Evolutionary conservation across 2,888 invertebrate genomes (phyloP).

Genomic region (Dexiosoma caninum): DNA sequence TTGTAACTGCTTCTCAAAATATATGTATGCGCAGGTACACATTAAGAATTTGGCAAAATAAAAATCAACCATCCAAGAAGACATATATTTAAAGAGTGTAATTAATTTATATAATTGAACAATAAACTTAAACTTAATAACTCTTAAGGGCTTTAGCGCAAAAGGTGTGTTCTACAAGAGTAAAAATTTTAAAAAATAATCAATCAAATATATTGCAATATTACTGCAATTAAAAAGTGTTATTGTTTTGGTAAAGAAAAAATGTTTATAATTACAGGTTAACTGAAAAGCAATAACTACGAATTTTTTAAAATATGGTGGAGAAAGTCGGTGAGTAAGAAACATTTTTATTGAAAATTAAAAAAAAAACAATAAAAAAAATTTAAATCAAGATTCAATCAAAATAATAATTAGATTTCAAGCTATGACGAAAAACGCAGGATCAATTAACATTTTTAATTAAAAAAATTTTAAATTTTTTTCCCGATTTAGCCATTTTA

Average conservation of each 20-base stretch:
- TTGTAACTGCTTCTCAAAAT: neutral
- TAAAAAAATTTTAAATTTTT: too few relatives aligned
- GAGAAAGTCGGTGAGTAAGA: slow-evolving; percentile 56
- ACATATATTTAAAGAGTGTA: neutral
- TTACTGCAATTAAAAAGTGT: neutral
- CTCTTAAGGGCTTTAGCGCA: too few relatives aligned
- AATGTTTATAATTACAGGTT: slow-evolving; percentile 33
- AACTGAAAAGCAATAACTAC: neutral
- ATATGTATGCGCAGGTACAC: too few relatives aligned
- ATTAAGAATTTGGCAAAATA: neutral
- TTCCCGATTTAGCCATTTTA: too few relatives aligned
- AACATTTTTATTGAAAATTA: neutral
- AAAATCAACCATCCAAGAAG: neutral
- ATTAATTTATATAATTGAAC: too few relatives aligned
- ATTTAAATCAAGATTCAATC: too few relatives aligned
- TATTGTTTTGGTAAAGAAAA: neutral
- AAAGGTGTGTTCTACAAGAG: neutral
- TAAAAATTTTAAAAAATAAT: neutral
- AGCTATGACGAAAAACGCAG: too few relatives aligned
- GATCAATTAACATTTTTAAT: too few relatives aligned
- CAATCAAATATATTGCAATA: neutral
- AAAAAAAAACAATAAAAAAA: too few relatives aligned
- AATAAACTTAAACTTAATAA: too few relatives aligned
- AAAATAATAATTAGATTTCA: too few relatives aligned
- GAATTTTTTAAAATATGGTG: slow-evolving; percentile 38